phyloP scores from a whole-genome alignment of 2,113 vertebrate species.

The Holacanthus passer region DNA sequence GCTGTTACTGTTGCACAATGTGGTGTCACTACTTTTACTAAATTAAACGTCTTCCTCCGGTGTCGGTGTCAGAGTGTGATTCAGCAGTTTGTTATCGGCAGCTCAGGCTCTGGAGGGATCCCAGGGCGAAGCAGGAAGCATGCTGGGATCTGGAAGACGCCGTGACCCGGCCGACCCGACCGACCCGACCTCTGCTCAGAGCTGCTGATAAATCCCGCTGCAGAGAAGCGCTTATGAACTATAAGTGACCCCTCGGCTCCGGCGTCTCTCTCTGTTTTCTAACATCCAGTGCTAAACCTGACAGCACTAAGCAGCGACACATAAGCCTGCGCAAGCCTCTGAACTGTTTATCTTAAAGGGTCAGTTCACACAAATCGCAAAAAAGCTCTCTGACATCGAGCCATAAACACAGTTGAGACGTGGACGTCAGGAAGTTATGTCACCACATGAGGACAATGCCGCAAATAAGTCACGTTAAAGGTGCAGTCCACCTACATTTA shows the following conservation, averaged over 20 bases:
- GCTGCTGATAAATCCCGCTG: conserved; percentile 36
- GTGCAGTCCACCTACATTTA: background rate
- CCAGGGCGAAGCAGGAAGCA: conserved; percentile 43
- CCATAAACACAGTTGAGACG: background rate
- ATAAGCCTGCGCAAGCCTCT: background rate
- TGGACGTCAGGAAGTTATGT: background rate
- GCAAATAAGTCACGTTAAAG: background rate
- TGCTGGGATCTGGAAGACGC: conserved; percentile 40
- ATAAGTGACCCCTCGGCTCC: background rate
- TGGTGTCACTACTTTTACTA: background rate
- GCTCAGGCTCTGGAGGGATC: conserved; percentile 11
- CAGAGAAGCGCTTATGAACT: background rate
- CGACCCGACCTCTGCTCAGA: conserved; percentile 27
- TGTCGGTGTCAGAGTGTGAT: background rate
- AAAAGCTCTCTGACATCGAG: background rate
- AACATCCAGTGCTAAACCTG: background rate
- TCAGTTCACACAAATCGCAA: background rate
- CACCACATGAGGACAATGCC: background rate
- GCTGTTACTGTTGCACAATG: too few relatives aligned
- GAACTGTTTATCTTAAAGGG: background rate
- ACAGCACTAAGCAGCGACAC: background rate
- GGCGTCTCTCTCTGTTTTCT: background rate
- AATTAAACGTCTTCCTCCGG: background rate
- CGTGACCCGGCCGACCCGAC: background rate
- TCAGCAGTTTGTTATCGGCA: conserved; percentile 25